Base-by-base conservation (phyloP, 2,113 vertebrate genomes). In the Syngnathus floridae region DNA sequence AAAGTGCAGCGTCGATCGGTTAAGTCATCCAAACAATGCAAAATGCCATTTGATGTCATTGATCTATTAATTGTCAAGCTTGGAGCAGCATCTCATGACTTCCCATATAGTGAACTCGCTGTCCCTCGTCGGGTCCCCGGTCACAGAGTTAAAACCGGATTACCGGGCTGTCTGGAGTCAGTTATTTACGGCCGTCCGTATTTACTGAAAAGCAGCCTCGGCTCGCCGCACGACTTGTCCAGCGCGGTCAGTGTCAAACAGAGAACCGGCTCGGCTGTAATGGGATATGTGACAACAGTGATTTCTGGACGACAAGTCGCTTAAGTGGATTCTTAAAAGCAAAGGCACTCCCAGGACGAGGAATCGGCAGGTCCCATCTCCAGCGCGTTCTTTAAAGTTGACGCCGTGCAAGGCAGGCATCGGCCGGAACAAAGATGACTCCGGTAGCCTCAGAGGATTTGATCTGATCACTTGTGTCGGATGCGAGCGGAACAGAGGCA, bases 101-200 rank as follows among this genome's bases (percentile, higher is more conserved):
- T 26, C 26, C 26, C 26, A 26, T 17, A 45, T 16, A 13, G 60
- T 17, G 75, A 72, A 77, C 37, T 71, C 45, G 26, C 65, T 63
- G 45, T 61, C 79, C 62, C 19, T 76, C 59, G 36, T 76, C 46
- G 48, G 49, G 17, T 63, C 70, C 71, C 12, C 14, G 74, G 76
- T 74, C 62, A 75, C 6, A 5, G 63, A 65, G 75, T 82, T 88
- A 83, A 83, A 73, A 66, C 70, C 70, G 77, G 84, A 88, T 86
- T 88, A 87, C 51, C 65, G 45, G 59, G 46, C 65, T 74, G 77
- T 77, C 76, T 84, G 79, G 57, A 79, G 66, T 64, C 31, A 31
- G 66, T 73, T 87, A 79, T 86, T 87, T 78, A 63, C 74, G 67
- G 62, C 67, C 4, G 17, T 54, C 64, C 55, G 52, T 66, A 31